Base-by-base conservation (phyloP, 2,888 invertebrate genomes). In the Erannis defoliaria region DNA sequence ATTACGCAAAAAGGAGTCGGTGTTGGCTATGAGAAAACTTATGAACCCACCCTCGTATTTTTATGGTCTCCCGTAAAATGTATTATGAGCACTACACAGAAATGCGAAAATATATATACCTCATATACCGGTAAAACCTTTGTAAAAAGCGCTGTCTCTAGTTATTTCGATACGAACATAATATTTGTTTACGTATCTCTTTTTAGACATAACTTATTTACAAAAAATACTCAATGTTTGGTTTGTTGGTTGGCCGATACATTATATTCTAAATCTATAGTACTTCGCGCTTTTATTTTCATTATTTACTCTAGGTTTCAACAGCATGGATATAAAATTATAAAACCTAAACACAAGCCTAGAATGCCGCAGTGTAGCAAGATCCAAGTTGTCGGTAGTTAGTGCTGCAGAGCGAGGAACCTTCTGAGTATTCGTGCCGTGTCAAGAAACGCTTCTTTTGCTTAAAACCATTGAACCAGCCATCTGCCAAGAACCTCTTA, bases 51-150 rank as follows among this genome's bases (percentile, higher is more conserved):
- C 59, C 42, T 51, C 57, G 33, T 64, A 60, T 64, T 66, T 67
- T 68, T 68, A 68, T 64, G 60, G 48, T 33, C 33, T 29, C 45
- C 50, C 64, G 57, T 68, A 66, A 66, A 68, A 62, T 61, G 48
- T 55, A 60, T 56, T 54, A 55, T 55, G 63, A 49, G 48, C 40
- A 50, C 19, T 42, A 19, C 21, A 38, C 50, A 43, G 43, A 21
- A 37, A 45, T 50, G 45, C 21, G 19, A 12, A 37, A 35, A 37
- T 45, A 51, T 45, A 37, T 45, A 51, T 45, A 38, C 38, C 16
- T 53, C 21, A 5, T 58, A 38, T 26, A 37, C 26, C n/a, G 50
- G 16, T 16, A 51, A 56, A 53, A 26, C 21, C 46, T 58, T 53
- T 46, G 53, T 46, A 21, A 2, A 23, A 5, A 26, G 31, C 5